phyloP scores from a whole-genome alignment of 2,888 invertebrate genomes.

The Hirtodrosophila confusa region DNA sequence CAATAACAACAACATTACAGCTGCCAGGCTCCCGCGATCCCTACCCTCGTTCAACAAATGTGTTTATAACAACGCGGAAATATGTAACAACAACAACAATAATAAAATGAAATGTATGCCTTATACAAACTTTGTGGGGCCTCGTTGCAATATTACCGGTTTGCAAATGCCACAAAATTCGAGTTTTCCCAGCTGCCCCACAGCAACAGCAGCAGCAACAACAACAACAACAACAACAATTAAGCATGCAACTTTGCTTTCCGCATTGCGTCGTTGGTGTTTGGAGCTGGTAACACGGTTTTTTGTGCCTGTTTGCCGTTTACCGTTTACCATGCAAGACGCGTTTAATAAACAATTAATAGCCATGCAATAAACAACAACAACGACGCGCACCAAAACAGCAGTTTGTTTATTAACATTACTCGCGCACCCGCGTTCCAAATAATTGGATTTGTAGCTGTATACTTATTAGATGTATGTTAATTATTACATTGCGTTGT shows the following conservation, averaged over 20 bases:
- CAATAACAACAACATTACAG: conserved; percentile 20
- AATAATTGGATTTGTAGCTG: conserved; percentile 16
- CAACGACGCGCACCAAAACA: conserved; percentile 23
- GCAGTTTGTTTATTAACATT: conserved; percentile 23
- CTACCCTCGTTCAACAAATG: conserved; percentile 27
- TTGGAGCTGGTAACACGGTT: conserved; percentile 68
- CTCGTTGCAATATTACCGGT: conserved; percentile 68
- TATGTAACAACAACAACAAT: conserved; percentile 45
- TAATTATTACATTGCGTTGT: conserved; percentile 50
- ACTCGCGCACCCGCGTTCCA: conserved; percentile 19
- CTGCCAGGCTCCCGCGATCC: conserved; percentile 22
- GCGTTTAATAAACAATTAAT: conserved; percentile 73
- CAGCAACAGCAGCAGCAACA: conserved; percentile 34
- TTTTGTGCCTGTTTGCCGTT: conserved; percentile 28
- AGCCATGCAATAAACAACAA: conserved; percentile 58
- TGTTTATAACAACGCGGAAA: conserved; percentile 68
- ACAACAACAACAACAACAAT: conserved; percentile 30
- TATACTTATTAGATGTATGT: conserved; percentile 45
- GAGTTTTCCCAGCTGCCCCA: conserved; percentile 70
- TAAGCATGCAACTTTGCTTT: conserved; percentile 61
- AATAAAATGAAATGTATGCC: conserved; percentile 14
- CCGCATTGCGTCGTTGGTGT: conserved; percentile 67
- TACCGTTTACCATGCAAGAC: conserved; percentile 52
- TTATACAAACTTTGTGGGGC: conserved; percentile 43
- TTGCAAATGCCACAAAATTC: conserved; percentile 68